phyloP scores from a whole-genome alignment of 2,113 vertebrate species.

The Python bivittatus region DNA sequence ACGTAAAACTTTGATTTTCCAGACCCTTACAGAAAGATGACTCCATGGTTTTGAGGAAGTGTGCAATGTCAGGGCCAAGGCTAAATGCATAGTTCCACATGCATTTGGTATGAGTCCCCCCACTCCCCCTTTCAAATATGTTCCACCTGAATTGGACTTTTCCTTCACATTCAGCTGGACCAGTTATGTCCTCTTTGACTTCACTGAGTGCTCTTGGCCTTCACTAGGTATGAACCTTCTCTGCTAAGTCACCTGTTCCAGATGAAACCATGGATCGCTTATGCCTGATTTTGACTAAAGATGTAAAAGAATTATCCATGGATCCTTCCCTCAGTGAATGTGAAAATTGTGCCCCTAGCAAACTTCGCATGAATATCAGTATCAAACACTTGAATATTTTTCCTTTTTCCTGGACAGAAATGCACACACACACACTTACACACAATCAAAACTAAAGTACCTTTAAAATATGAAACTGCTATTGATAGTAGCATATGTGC shows the following conservation, averaged over 20 bases:
- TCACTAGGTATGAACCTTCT: neutral
- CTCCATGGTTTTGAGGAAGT: neutral
- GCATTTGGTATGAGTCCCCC: neutral
- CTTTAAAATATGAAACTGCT: neutral
- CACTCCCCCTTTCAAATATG: neutral
- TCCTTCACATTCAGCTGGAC: neutral
- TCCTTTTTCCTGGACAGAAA: neutral
- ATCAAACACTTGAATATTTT: neutral
- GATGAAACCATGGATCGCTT: neutral
- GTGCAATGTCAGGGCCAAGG: neutral
- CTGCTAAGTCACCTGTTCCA: neutral
- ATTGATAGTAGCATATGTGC: neutral
- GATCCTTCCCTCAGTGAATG: neutral
- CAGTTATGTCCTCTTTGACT: neutral
- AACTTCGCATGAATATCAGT: neutral
- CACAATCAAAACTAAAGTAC: neutral
- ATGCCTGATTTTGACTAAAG: neutral
- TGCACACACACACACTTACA: neutral
- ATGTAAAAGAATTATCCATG: neutral
- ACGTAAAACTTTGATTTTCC: neutral
- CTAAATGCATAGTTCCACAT: neutral
- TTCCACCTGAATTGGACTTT: neutral
- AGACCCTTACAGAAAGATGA: neutral
- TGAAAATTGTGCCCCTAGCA: neutral
- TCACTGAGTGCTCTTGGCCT: neutral